A percentile compares a stretch with the other conserved stretches of the same genome.
Evolutionary conservation across 2,113 vertebrate genomes (phyloP).

Genomic region (Hiodon alosoides): DNA sequence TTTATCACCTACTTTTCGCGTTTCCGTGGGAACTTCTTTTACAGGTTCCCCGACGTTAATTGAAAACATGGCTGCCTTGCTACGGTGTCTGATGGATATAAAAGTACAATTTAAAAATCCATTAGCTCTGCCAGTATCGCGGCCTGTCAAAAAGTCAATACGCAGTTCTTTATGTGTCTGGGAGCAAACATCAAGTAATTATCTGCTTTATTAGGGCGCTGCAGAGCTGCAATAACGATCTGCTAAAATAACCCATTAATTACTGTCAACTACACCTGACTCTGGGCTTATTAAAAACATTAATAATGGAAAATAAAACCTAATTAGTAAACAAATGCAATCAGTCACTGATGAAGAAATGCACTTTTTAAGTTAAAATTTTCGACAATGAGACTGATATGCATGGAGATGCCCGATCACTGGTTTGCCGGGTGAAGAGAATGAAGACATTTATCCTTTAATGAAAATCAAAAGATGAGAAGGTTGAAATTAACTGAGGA

Average conservation of each 20-base stretch:
- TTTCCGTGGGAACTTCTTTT: constrained; percentile 43
- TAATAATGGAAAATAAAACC: constrained; percentile 67
- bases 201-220: constrained; percentile 69
- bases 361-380: constrained; percentile 23
- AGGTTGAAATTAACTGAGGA: constrained; percentile 41
- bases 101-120: constrained; percentile 72
- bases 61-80: constrained; percentile 66
- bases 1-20: constrained; percentile 35
- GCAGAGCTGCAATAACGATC: constrained; percentile 65
- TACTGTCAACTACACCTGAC: constrained; percentile 72
- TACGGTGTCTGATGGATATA: constrained; percentile 65
- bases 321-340: constrained; percentile 75
- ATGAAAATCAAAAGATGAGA: constrained; percentile 46
- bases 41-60: constrained; percentile 61
- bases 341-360: constrained; percentile 54
- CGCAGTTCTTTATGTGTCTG: constrained; percentile 68
- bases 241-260: constrained; percentile 72
- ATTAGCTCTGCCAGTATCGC: constrained; percentile 64
- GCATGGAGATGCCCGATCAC: not conserved
- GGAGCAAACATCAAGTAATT: constrained; percentile 71
- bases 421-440: constrained; percentile 1
- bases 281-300: constrained; percentile 72
- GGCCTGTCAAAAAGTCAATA: constrained; percentile 72
- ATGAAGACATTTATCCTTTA: constrained; percentile 25
- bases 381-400: constrained; percentile 4